Conservation (phyloP, 2,797 vertebrate species). For the Megalops cyprinoides region DNA sequence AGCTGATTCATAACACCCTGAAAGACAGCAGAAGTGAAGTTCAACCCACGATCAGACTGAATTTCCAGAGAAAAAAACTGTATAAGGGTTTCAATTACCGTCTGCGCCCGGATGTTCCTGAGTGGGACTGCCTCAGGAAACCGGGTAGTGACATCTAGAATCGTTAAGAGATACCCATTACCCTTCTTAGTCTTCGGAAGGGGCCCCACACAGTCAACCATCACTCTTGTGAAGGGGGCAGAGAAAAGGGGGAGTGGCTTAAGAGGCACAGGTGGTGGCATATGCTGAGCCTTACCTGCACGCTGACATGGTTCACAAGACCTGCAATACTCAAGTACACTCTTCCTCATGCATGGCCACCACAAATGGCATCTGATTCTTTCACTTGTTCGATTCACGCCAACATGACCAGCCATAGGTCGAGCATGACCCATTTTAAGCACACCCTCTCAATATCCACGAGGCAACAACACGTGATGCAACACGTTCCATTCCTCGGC, state of each 20-base stretch:
- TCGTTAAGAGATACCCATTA: neutral
- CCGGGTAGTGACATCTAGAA: neutral
- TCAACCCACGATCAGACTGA: neutral
- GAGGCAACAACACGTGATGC: neutral
- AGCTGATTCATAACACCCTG: neutral
- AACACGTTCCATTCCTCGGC: neutral
- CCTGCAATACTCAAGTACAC: neutral
- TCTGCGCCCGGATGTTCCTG: neutral
- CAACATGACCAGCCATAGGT: neutral
- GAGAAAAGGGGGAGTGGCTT: neutral
- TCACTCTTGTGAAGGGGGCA: neutral
- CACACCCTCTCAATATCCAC: neutral
- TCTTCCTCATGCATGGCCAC: neutral
- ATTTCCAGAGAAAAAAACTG: neutral
- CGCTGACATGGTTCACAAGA: neutral
- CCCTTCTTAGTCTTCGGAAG: neutral
- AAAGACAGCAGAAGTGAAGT: neutral
- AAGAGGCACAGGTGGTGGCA: neutral
- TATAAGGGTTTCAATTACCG: neutral
- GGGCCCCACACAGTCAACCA: neutral
- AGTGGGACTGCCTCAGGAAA: neutral
- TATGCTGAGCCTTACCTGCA: neutral
- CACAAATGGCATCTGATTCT: neutral
- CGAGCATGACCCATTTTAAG: neutral
- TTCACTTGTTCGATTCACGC: neutral